Base-by-base conservation (phyloP, 2,888 invertebrate species). In the Drosophila kambysellisi region DNA sequence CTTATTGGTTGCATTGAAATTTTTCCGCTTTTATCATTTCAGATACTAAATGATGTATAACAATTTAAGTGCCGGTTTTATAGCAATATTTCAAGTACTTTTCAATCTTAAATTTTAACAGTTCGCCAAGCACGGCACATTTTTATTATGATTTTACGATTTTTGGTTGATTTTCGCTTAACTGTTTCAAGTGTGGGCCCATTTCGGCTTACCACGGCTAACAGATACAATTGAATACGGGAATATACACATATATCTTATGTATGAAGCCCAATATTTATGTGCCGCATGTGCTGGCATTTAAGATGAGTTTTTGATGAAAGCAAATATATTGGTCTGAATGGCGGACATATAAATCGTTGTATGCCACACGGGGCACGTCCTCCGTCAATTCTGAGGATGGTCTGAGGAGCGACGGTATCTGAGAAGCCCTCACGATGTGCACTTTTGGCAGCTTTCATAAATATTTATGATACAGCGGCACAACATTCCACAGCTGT, bases 301-400 rank as follows among this genome's bases (percentile, higher is more conserved):
- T 84, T 73, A 82, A 84, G 79, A 89, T 89, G 90, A 82, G 88
- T 75, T 84, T 88, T 83, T 81, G 81, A 81, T 81, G 84, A 77
- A 84, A 83, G 67, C 65, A 79, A 79, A 83, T 84, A 86, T 74
- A 87, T 82, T 67, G 79, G 61, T 65, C 54, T 30, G 43, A 77
- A 72, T 68, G 62, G 62, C 41, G 72, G 78, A 72, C 81, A 67
- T 66, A 79, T 79, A 79, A 79, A 81, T 81, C 78, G 79, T 74
- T 82, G 82, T 73, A 77, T 70, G 79, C 69, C 78, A 72, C 79
- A 73, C 68, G 81, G 65, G 73, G 84, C 72, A 83, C 83, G 81
- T 86, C 67, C 74, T 64, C 56, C 53, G 68, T 61, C 61, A 41
- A 20, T 57, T 52, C 62, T 43, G 41, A 43, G 41, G 9, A 32